These are phyloP conservation scores for Eudemis profundana DNA, from an alignment of 2,888 invertebrate genomes.

Conservation along the genomic window DNA sequence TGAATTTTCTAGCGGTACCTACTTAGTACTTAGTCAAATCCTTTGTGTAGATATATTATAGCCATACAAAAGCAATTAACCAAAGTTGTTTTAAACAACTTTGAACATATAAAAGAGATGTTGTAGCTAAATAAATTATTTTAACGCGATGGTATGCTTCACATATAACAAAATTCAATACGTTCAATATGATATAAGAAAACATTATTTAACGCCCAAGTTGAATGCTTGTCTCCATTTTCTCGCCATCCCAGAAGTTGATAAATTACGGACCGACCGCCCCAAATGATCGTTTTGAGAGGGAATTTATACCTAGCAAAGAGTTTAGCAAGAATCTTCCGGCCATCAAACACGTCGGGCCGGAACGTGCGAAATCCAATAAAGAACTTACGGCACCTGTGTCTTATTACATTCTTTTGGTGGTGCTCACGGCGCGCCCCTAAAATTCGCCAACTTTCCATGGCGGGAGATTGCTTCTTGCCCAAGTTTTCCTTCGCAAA, in stretches of 20 bases:
- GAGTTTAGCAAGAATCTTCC: constrained; percentile 82
- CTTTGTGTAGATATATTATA: too few relatives aligned
- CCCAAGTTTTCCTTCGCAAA: constrained; percentile 80
- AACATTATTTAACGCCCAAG: neutral
- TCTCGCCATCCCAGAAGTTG: constrained; percentile 34
- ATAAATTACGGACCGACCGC: constrained; percentile 51
- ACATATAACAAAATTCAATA: too few relatives aligned
- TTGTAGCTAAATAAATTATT: too few relatives aligned
- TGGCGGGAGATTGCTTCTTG: constrained; percentile 78
- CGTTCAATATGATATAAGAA: too few relatives aligned
- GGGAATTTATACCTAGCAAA: constrained; percentile 76
- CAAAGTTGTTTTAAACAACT: too few relatives aligned
- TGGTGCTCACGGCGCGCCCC: constrained; percentile 71
- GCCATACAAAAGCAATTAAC: too few relatives aligned
- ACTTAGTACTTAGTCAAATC: too few relatives aligned
- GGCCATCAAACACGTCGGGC: constrained; percentile 82
- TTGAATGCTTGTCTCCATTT: constrained; percentile 13
- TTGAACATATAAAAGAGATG: too few relatives aligned
- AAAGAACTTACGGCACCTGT: constrained; percentile 83
- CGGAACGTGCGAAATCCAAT: constrained; percentile 84
- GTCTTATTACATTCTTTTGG: constrained; percentile 84
- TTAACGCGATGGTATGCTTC: too few relatives aligned
- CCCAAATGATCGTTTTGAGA: constrained; percentile 63
- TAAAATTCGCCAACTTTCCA: constrained; percentile 78
- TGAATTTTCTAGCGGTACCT: too few relatives aligned